Conservation (phyloP, 2,797 vertebrate genomes). For the Pipistrellus kuhlii region DNA sequence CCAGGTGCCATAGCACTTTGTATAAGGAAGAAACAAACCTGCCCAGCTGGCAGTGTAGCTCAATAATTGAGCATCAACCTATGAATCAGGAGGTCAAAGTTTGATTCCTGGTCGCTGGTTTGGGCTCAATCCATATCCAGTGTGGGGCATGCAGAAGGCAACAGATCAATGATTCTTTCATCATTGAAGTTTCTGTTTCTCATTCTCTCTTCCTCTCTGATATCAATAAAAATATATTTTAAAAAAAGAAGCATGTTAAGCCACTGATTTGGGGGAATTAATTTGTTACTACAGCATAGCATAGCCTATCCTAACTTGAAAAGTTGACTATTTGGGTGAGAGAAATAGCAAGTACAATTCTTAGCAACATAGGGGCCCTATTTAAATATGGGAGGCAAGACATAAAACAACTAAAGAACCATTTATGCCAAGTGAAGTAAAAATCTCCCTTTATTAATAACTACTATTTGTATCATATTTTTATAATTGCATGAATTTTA, state of each 20-base stretch:
- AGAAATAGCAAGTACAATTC: neutral
- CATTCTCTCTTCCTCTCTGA: no score
- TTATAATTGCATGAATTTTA: no score
- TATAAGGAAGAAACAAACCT: neutral
- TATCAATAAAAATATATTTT: no score
- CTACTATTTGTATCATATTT: neutral
- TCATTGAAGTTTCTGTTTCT: no score
- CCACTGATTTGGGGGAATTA: neutral
- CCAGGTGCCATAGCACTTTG: rapidly evolving
- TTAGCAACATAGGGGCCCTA: neutral
- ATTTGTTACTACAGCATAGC: neutral
- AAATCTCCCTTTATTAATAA: neutral
- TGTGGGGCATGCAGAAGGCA: no score
- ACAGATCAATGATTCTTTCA: no score
- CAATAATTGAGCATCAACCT: no score
- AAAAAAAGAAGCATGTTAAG: neutral
- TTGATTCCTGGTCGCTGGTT: no score
- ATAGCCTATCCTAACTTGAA: neutral
- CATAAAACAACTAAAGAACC: neutral
- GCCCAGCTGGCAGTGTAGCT: no score
- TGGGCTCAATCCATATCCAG: no score
- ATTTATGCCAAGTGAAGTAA: neutral
- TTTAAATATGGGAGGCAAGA: neutral
- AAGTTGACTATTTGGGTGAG: neutral
- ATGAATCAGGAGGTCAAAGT: no score